A percentile compares a stretch with the other conserved stretches of the same genome.
Conservation (phyloP, 2,113 vertebrate genomes). For the Sylvia atricapilla region DNA sequence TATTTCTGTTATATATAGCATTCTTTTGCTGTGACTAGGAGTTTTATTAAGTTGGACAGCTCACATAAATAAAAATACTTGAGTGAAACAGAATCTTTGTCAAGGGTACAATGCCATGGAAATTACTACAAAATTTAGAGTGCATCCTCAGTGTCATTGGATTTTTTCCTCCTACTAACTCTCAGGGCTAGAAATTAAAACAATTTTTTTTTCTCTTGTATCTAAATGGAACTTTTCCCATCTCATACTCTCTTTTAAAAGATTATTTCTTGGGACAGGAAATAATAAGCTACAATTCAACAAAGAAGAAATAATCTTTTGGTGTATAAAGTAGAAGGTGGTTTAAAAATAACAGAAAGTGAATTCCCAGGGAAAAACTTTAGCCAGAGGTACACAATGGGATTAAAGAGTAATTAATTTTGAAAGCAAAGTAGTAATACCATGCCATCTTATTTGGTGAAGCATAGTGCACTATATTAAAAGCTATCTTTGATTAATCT, state of each 20-base stretch:
- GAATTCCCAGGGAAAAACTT: background rate
- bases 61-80: background rate
- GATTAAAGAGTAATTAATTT: background rate
- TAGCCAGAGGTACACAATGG: background rate
- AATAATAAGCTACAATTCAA: background rate
- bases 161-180: background rate
- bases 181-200: background rate
- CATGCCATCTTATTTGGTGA: background rate
- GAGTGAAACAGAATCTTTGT: background rate
- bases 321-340: background rate
- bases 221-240: background rate
- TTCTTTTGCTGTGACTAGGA: background rate
- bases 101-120: background rate
- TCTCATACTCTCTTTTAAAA: background rate
- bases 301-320: background rate
- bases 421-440: background rate
- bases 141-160: background rate
- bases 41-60: background rate
- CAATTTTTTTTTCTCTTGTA: background rate
- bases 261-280: background rate
- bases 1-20: background rate
- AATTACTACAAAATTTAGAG: background rate
- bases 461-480: background rate
- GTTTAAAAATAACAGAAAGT: background rate
- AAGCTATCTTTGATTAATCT: constrained; percentile 12